These are phyloP conservation scores for Xerus rutilus DNA, from an alignment of 2,797 vertebrate species.

Conservation along the genomic window DNA sequence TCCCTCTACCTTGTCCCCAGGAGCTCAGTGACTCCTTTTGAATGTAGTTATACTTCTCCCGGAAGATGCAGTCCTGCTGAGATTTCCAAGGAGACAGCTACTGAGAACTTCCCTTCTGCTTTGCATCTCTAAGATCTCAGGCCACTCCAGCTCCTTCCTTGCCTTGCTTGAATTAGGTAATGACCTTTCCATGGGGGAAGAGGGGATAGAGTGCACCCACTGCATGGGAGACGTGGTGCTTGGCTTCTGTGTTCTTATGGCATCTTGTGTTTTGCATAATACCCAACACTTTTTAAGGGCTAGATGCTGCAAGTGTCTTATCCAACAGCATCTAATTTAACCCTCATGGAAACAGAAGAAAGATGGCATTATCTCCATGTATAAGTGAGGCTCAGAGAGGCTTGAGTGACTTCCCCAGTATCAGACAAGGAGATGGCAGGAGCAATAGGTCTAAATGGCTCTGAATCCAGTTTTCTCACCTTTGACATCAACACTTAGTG, in stretches of 20 bases:
- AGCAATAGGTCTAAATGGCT: not conserved
- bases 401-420: not conserved
- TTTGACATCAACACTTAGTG: not conserved
- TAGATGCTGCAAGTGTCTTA: not conserved
- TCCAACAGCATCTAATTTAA: not conserved
- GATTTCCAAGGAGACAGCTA: not conserved
- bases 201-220: not conserved
- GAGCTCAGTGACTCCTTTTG: not conserved
- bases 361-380: not conserved
- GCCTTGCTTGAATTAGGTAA: not conserved
- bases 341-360: not conserved
- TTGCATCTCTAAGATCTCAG: not conserved
- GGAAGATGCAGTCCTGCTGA: not conserved
- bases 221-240: not conserved
- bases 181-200: not conserved
- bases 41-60: not conserved
- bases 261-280: not conserved
- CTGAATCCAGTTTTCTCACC: not conserved
- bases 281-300: not conserved
- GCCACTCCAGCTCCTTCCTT: not conserved
- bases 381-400: not conserved
- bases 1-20: not conserved
- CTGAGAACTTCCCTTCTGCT: not conserved
- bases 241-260: accelerated
- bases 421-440: not conserved